These are phyloP conservation scores for Mormoops blainvillei DNA, from an alignment of 2,113 vertebrate genomes.

Conservation along the genomic window DNA sequence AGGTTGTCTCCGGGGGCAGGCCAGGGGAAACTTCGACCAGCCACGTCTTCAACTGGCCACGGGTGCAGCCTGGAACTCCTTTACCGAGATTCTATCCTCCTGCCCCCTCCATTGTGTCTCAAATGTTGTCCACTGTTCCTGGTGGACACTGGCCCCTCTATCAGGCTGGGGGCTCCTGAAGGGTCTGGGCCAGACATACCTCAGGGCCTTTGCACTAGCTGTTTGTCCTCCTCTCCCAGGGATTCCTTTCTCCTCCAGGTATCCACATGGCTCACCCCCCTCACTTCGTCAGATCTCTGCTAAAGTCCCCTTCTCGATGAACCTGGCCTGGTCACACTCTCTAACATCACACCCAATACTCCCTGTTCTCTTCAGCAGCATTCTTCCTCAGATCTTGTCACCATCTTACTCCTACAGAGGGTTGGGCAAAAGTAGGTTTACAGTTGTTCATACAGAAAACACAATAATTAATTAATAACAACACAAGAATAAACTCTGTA, in stretches of 20 bases:
- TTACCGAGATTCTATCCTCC: background rate
- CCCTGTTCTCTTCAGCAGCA: background rate
- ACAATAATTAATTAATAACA: background rate
- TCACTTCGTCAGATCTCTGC: background rate
- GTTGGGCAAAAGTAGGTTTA: background rate
- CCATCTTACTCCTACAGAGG: background rate
- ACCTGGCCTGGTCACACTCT: too few relatives aligned
- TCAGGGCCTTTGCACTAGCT: background rate
- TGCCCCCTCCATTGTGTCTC: too few relatives aligned
- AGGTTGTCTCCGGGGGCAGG: background rate
- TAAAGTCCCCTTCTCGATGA: background rate
- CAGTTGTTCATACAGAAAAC: background rate
- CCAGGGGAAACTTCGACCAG: background rate
- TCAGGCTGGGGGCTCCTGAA: background rate
- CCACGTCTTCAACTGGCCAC: background rate
- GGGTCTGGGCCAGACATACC: background rate
- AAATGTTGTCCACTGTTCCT: background rate
- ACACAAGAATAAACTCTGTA: background rate
- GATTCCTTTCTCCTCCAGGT: background rate
- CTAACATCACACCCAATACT: fast-evolving
- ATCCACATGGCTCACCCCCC: background rate
- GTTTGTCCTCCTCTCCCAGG: too few relatives aligned
- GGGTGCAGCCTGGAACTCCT: background rate
- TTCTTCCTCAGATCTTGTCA: background rate
- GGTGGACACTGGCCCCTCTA: background rate